Percentiles rank a stretch among this genome's conserved stretches.
These are phyloP conservation scores for Equus quagga DNA, from an alignment of 2,113 vertebrate genomes.

Conservation along the genomic window DNA sequence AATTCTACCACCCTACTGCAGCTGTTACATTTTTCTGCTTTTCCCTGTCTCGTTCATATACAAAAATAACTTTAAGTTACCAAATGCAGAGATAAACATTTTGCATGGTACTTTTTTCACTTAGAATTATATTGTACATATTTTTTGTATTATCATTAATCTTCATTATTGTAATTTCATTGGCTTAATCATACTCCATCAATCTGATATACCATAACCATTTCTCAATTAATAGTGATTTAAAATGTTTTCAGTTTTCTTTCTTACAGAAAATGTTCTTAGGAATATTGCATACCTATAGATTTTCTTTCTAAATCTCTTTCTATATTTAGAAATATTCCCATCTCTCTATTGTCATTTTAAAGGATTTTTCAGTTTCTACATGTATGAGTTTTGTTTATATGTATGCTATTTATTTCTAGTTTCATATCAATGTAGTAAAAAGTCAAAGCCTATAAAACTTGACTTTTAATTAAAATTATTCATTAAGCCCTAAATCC, in stretches of 20 bases:
- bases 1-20: not conserved
- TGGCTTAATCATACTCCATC: not conserved
- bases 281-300: not conserved
- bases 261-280: not conserved
- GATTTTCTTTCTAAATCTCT: not conserved
- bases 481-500: constrained; percentile 28
- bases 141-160: constrained; percentile 10
- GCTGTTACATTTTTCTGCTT: constrained; percentile 10
- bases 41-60: not conserved
- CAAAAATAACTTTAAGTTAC: constrained; percentile 50
- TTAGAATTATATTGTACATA: constrained; percentile 52
- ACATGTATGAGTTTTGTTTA: not conserved
- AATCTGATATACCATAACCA: not conserved
- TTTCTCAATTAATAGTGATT: constrained; percentile 6
- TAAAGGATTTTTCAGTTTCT: constrained; percentile 48
- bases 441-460: constrained; percentile 20
- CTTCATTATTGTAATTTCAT: not conserved
- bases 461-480: constrained; percentile 40
- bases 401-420: constrained; percentile 25
- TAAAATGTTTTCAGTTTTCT: constrained; percentile 35
- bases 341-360: constrained; percentile 1
- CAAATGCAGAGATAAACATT: not conserved
- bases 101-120: not conserved
- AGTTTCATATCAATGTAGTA: not conserved
- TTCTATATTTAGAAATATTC: constrained; percentile 1